phyloP scores from a whole-genome alignment of 2,113 vertebrate genomes.

The Pungitius pungitius region DNA sequence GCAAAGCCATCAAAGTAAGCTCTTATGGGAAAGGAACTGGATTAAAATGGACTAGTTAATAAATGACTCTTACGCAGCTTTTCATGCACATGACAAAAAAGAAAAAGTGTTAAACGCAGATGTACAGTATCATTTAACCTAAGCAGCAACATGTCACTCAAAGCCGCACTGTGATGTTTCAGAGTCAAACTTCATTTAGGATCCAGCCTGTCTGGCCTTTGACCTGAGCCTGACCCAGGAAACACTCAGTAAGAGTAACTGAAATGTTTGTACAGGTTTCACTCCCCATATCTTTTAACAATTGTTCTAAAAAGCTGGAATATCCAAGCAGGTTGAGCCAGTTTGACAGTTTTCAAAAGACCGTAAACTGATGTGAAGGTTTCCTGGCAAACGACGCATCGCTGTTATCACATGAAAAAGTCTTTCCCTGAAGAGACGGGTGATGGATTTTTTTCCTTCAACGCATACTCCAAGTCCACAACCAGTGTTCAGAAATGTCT shows the following conservation, averaged over 20 bases:
- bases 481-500: constrained; percentile 56
- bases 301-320: constrained; percentile 46
- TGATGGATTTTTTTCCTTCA: constrained; percentile 11
- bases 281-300: constrained; percentile 29
- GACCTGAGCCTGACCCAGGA: constrained; percentile 19
- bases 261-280: constrained; percentile 29
- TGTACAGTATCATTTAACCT: constrained; percentile 65
- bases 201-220: constrained; percentile 20
- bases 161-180: constrained; percentile 36
- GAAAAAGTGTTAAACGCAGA: constrained; percentile 52
- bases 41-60: constrained; percentile 8
- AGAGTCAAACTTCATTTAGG: constrained; percentile 23
- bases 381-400: constrained; percentile 22
- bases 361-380: constrained; percentile 36
- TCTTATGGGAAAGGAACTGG: neutral
- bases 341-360: constrained; percentile 39
- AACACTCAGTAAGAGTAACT: constrained; percentile 18
- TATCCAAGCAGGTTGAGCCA: constrained; percentile 56
- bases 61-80: constrained; percentile 15
- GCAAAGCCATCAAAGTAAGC: constrained; percentile 13
- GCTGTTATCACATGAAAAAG: constrained; percentile 41
- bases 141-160: constrained; percentile 68
- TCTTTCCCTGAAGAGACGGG: constrained; percentile 33
- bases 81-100: constrained; percentile 45
- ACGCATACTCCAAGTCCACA: constrained; percentile 37